These are phyloP conservation scores for Cryptotis parvus DNA, from an alignment of 2,113 vertebrate species.

Conservation along the genomic window DNA sequence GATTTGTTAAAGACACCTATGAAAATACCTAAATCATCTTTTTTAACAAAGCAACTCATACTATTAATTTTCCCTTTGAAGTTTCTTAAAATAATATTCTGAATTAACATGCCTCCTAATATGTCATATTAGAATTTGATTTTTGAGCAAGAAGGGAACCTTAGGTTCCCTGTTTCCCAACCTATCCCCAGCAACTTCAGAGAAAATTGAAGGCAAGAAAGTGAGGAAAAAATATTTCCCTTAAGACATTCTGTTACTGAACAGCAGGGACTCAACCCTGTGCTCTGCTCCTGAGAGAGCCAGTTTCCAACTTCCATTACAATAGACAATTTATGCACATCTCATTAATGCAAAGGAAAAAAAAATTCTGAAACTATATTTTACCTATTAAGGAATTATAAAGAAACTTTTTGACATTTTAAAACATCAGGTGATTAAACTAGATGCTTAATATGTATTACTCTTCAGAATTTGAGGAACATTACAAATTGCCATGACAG, in stretches of 20 bases:
- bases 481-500: conserved; percentile 21
- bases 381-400: background rate
- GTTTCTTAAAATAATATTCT: background rate
- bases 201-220: conserved; percentile 22
- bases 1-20: conserved; percentile 24
- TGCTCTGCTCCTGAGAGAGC: background rate
- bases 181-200: background rate
- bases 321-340: background rate
- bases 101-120: background rate
- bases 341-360: background rate
- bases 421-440: conserved; percentile 36
- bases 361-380: conserved; percentile 26
- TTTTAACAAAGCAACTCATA: background rate
- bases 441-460: conserved; percentile 41
- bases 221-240: background rate
- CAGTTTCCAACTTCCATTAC: conserved; percentile 11
- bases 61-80: background rate
- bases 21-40: conserved; percentile 35
- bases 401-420: conserved; percentile 43
- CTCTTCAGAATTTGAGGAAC: conserved; percentile 41
- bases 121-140: background rate
- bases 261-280: background rate
- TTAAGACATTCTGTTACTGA: background rate
- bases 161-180: background rate
- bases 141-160: background rate